Evolutionary conservation across 2,113 vertebrate genomes (phyloP).

Genomic region (Elaphurus davidianus): DNA sequence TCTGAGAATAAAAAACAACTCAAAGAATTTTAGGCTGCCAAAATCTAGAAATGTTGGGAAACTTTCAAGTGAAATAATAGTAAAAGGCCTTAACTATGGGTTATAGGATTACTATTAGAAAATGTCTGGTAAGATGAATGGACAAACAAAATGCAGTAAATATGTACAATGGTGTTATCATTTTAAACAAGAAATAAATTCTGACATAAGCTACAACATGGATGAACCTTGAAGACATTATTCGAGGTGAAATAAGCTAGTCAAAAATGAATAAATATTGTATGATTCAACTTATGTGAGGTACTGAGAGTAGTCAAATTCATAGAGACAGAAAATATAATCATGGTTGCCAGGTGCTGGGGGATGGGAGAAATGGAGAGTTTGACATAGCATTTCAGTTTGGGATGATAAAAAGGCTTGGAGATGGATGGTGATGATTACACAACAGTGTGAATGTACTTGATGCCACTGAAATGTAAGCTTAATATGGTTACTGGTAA

Average conservation of each 20-base stretch:
- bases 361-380: background rate
- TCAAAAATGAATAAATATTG: background rate
- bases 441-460: background rate
- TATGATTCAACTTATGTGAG: background rate
- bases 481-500: background rate
- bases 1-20: background rate
- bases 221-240: background rate
- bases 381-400: background rate
- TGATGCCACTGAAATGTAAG: background rate
- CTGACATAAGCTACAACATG: background rate
- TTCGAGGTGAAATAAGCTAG: background rate
- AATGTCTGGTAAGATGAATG: background rate
- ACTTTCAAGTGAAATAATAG: background rate
- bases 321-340: background rate
- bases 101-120: background rate
- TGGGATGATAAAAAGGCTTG: background rate
- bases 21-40: background rate
- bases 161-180: background rate
- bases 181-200: background rate
- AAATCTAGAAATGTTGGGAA: slow-evolving; percentile 11
- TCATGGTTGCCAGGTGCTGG: background rate
- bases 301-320: background rate
- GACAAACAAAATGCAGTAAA: background rate
- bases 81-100: background rate
- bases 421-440: background rate